These are phyloP conservation scores for Sphaeridia pumilis DNA, from an alignment of 2,888 invertebrate species.

Conservation along the genomic window DNA sequence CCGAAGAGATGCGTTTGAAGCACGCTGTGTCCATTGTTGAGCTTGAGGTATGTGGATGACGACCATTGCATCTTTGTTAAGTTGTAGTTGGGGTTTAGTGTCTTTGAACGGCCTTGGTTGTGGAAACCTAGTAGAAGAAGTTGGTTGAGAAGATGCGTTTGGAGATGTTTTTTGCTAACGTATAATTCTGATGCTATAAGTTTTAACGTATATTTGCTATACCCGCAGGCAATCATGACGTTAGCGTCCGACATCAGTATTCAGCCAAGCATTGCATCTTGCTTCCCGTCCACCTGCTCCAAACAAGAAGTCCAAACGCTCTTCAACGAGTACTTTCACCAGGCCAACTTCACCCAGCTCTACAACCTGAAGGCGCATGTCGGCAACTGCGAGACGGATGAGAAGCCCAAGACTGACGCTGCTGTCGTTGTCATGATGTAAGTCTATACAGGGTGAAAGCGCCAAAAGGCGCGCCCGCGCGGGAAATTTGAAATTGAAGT, in stretches of 20 bases:
- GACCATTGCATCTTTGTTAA: not conserved
- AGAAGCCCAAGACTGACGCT: constrained; percentile 27
- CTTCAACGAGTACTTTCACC: constrained; percentile 2
- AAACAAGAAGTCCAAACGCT: constrained; percentile 19
- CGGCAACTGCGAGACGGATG: constrained; percentile 32
- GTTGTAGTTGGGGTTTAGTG: not conserved
- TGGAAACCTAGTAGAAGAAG: too few relatives aligned
- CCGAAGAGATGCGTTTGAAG: not conserved
- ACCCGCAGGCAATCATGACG: constrained; percentile 4
- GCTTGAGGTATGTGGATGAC: constrained; percentile 5
- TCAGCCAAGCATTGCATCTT: constrained; percentile 13
- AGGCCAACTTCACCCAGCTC: constrained; percentile 9
- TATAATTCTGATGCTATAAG: too few relatives aligned
- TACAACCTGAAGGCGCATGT: constrained; percentile 33
- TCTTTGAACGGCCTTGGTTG: not conserved
- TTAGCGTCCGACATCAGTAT: constrained; percentile 8
- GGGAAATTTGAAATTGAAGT: not conserved
- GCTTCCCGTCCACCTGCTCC: constrained; percentile 25
- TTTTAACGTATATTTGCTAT: too few relatives aligned
- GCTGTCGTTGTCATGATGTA: constrained; percentile 25
- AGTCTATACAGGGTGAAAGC: not conserved
- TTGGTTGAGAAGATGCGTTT: too few relatives aligned
- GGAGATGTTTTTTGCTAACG: too few relatives aligned
- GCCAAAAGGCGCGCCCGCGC: not conserved
- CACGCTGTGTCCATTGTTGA: constrained; percentile 13